These are phyloP conservation scores for Acanthacorydalis orientalis DNA, from an alignment of 2,888 invertebrate genomes.

Conservation along the genomic window DNA sequence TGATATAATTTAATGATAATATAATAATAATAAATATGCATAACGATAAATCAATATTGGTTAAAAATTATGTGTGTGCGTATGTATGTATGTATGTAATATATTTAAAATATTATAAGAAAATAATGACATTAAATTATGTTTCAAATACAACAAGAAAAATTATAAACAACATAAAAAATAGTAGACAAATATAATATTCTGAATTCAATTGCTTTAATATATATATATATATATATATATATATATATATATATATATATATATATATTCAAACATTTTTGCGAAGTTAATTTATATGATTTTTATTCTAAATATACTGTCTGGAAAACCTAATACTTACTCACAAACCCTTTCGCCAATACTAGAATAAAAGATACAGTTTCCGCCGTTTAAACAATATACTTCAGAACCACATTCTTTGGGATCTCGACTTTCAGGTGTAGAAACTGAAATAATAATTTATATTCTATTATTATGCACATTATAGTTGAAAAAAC, in stretches of 20 bases:
- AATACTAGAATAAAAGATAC: constrained; percentile 2
- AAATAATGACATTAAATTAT: not conserved
- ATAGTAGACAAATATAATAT: not conserved
- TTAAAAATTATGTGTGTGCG: not conserved
- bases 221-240: not conserved
- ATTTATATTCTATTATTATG: not conserved
- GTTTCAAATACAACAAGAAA: no score
- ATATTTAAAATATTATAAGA: not conserved
- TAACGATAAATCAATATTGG: not conserved
- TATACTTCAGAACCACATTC: constrained; percentile 1
- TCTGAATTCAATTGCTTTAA: not conserved
- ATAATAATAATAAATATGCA: not conserved
- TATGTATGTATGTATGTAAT: not conserved
- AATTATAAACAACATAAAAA: no score
- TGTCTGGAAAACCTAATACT: not conserved
- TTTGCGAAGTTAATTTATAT: no score
- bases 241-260: no score
- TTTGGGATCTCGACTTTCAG: not conserved
- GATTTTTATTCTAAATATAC: no score
- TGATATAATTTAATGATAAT: not conserved
- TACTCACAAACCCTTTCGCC: constrained; percentile 6
- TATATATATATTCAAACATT: no score
- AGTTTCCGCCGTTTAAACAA: constrained; percentile 6
- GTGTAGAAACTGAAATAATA: not conserved
- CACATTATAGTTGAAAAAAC: no score